Evolutionary conservation across 2,113 vertebrate genomes (phyloP).

Genomic region (Carettochelys insculpta): DNA sequence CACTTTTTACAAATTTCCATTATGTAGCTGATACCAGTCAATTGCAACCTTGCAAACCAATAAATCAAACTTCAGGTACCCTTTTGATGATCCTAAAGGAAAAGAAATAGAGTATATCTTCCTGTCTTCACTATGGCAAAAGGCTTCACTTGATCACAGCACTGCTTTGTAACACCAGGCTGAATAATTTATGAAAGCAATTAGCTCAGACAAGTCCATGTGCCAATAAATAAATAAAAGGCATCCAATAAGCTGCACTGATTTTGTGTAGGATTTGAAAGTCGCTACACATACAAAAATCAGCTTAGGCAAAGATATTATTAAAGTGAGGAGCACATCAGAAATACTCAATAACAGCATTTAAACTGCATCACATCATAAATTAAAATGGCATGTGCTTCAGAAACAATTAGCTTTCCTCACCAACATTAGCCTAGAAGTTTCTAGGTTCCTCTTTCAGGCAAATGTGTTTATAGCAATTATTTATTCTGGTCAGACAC

Average conservation of each 20-base stretch:
- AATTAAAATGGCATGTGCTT: fast-evolving
- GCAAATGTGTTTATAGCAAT: background rate
- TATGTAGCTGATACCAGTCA: background rate
- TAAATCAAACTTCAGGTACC: slow-evolving; percentile 33
- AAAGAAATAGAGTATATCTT: slow-evolving; percentile 21
- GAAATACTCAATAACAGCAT: fast-evolving
- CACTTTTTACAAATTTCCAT: background rate
- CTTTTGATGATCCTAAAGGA: background rate
- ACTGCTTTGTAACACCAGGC: slow-evolving; percentile 1
- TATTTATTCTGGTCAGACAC: background rate
- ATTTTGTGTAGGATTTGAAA: background rate
- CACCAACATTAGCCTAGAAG: background rate
- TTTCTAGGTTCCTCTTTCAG: background rate
- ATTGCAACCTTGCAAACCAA: background rate
- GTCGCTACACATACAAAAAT: background rate
- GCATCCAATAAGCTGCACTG: background rate
- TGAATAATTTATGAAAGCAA: slow-evolving; percentile 66
- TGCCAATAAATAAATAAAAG: background rate
- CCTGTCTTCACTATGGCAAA: slow-evolving; percentile 15
- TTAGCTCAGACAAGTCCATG: slow-evolving; percentile 34
- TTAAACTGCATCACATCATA: fast-evolving
- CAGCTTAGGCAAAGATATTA: background rate
- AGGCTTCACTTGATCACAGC: slow-evolving; percentile 51
- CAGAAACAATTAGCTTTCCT: background rate
- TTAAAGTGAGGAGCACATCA: fast-evolving